phyloP scores from a whole-genome alignment of 1,140 invertebrate genomes.

The Diprion similis region DNA sequence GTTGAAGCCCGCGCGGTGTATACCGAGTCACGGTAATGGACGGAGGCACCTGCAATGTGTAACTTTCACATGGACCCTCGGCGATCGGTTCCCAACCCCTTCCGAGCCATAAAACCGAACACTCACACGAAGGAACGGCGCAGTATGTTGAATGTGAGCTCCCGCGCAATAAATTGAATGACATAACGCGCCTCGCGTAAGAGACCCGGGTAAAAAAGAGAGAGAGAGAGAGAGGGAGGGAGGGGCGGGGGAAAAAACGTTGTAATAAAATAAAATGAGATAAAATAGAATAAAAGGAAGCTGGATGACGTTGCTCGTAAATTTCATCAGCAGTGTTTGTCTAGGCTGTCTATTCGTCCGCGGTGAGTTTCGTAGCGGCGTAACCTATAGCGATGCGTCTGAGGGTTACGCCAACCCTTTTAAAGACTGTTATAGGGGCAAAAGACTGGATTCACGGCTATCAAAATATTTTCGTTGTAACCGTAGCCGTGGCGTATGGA shows the following conservation, averaged over 20 bases:
- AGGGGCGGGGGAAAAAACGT: too few relatives aligned
- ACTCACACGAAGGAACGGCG: conserved; percentile 35
- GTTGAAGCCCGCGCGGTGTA: background rate
- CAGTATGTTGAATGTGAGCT: conserved; percentile 9
- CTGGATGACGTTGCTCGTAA: conserved; percentile 11
- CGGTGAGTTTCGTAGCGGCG: background rate
- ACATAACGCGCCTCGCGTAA: conserved; percentile 41
- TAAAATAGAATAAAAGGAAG: conserved; percentile 9
- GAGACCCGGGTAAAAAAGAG: conserved; percentile 18
- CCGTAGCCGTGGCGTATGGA: background rate
- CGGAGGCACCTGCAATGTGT: conserved; percentile 6
- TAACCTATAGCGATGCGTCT: background rate
- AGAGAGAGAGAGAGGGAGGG: background rate
- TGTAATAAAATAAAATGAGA: background rate
- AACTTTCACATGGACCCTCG: conserved; percentile 15
- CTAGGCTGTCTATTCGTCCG: conserved; percentile 3
- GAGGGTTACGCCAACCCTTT: conserved; percentile 4
- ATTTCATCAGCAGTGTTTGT: conserved; percentile 8
- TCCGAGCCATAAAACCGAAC: conserved; percentile 35
- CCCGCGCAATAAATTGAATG: conserved; percentile 43
- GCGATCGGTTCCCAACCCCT: background rate
- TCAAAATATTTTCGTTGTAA: conserved; percentile 12
- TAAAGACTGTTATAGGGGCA: background rate
- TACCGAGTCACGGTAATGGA: background rate
- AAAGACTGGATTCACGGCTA: background rate